Conservation (phyloP, 2,113 vertebrate genomes). For the Corythornis vintsioides region DNA sequence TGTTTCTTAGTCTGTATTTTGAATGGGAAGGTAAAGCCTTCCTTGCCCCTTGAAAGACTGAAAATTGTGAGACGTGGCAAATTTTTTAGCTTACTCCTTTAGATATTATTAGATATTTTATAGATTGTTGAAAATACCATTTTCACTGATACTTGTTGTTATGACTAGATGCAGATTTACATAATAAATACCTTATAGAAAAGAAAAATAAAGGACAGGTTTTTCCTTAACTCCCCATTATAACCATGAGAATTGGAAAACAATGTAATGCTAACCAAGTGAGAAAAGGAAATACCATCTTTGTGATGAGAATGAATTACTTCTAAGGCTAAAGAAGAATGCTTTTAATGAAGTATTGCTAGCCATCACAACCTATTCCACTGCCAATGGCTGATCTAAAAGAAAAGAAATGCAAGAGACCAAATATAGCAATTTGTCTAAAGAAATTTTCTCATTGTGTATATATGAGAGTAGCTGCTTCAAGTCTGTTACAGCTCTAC, state of each 20-base stretch:
- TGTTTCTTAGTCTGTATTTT: not conserved
- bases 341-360: not conserved
- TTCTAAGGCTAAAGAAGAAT: not conserved
- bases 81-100: not conserved
- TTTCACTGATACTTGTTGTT: not conserved
- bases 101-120: not conserved
- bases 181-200: not conserved
- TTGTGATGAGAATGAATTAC: not conserved
- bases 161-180: not conserved
- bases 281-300: not conserved
- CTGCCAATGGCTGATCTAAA: not conserved
- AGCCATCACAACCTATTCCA: not conserved
- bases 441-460: accelerated
- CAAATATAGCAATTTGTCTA: not conserved
- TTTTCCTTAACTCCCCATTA: not conserved
- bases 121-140: not conserved
- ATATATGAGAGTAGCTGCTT: not conserved
- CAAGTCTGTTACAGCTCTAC: not conserved
- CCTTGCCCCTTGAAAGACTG: not conserved
- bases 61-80: not conserved
- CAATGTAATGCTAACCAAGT: not conserved
- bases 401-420: not conserved
- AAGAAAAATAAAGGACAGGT: not conserved
- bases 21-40: not conserved
- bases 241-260: not conserved